Evolutionary conservation across 2,888 invertebrate species (phyloP).

Genomic region (Diadegma fenestrale): DNA sequence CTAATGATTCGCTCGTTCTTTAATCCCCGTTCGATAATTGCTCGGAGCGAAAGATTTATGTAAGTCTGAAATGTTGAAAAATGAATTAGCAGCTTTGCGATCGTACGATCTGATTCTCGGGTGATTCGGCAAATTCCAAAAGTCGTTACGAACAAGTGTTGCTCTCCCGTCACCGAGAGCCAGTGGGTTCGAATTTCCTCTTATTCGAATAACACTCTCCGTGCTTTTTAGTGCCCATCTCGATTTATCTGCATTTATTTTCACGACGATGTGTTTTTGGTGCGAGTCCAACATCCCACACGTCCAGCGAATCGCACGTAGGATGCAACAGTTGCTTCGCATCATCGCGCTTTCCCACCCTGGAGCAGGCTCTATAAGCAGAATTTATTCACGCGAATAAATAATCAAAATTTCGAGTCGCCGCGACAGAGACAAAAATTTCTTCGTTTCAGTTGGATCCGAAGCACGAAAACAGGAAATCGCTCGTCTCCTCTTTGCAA

Average conservation of each 20-base stretch:
- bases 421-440: background rate
- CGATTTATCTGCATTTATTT: conserved; percentile 78
- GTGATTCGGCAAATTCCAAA: conserved; percentile 54
- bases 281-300: conserved; percentile 69
- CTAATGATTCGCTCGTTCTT: conserved; percentile 28
- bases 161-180: conserved; percentile 60
- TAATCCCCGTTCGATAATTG: conserved; percentile 35
- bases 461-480: background rate
- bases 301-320: conserved; percentile 62
- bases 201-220: conserved; percentile 76
- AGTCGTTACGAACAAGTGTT: background rate
- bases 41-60: background rate
- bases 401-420: conserved; percentile 27
- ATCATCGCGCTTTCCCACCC: conserved; percentile 15
- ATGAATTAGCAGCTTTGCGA: background rate
- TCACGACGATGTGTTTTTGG: conserved; percentile 76
- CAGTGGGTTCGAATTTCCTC: conserved; percentile 77
- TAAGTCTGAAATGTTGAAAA: background rate
- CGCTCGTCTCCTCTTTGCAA: background rate
- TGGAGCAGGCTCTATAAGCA: conserved; percentile 35
- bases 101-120: background rate
- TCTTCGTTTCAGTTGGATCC: background rate
- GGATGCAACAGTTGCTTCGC: conserved; percentile 41
- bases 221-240: conserved; percentile 67
- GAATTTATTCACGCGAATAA: conserved; percentile 21